Evolutionary conservation across 2,888 invertebrate species (phyloP).

Genomic region (Elegia similella): DNA sequence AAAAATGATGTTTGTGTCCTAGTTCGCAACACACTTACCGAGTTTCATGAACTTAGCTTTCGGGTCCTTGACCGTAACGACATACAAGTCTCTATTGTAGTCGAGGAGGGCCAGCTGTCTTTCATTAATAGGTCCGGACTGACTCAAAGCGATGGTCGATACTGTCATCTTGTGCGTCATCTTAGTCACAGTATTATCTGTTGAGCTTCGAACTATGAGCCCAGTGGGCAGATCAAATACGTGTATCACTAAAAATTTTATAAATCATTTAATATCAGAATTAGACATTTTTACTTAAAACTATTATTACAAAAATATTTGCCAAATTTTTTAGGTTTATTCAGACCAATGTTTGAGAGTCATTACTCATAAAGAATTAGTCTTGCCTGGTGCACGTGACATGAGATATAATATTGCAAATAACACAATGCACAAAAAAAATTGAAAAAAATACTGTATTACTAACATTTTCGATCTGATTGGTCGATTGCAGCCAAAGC

Average conservation of each 20-base stretch:
- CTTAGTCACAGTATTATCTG: constrained; percentile 86
- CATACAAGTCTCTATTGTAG: constrained; percentile 92
- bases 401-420: no score
- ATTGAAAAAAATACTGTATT: constrained; percentile 3
- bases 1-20: no score
- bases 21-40: constrained; percentile 67
- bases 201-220: constrained; percentile 84
- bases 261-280: no score
- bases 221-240: constrained; percentile 90
- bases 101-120: constrained; percentile 94
- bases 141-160: constrained; percentile 91
- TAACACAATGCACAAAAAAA: neutral
- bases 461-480: constrained; percentile 88
- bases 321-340: no score
- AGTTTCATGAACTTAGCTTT: constrained; percentile 87
- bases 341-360: no score
- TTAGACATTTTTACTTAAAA: no score
- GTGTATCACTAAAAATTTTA: constrained; percentile 84
- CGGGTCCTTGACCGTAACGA: constrained; percentile 87
- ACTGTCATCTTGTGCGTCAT: constrained; percentile 90
- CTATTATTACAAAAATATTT: no score
- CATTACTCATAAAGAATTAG: no score
- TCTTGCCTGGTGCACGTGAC: no score
- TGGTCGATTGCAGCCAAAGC: constrained; percentile 93
- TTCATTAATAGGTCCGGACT: constrained; percentile 89